Percentiles rank a stretch among this genome's conserved stretches.
Evolutionary conservation across 2,797 vertebrate genomes (phyloP).

Genomic region (Platalea minor): DNA sequence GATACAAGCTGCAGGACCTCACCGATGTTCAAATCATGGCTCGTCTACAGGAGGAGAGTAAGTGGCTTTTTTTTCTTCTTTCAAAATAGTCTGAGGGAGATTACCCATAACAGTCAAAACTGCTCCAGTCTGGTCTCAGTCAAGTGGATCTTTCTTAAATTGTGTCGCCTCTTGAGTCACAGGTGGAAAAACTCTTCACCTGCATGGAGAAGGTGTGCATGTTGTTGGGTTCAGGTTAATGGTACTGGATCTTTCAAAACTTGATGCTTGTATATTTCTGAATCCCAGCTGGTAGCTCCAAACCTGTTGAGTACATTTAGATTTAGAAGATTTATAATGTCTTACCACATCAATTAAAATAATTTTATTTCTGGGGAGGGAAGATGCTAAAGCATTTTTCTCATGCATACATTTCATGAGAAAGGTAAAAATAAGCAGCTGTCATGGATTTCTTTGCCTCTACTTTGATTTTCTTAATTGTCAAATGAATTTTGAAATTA

Average conservation of each 20-base stretch:
- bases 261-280: not conserved
- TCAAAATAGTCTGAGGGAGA: not conserved
- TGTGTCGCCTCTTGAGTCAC: not conserved
- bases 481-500: not conserved
- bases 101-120: not conserved
- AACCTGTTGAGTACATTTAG: not conserved
- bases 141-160: not conserved
- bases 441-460: not conserved
- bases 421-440: not conserved
- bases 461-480: not conserved
- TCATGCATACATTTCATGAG: not conserved
- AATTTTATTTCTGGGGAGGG: not conserved
- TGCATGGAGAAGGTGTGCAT: accelerated
- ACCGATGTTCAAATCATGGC: constrained; percentile 99
- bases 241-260: not conserved
- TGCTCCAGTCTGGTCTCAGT: not conserved
- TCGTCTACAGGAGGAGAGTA: constrained; percentile 98
- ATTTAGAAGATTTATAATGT: not conserved
- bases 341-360: not conserved
- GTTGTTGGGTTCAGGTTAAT: not conserved
- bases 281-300: not conserved
- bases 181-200: not conserved
- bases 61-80: constrained; percentile 58
- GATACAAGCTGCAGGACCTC: constrained; percentile 97
- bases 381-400: not conserved